Conservation (phyloP, 2,888 invertebrate species). For the Volucella inflata region DNA sequence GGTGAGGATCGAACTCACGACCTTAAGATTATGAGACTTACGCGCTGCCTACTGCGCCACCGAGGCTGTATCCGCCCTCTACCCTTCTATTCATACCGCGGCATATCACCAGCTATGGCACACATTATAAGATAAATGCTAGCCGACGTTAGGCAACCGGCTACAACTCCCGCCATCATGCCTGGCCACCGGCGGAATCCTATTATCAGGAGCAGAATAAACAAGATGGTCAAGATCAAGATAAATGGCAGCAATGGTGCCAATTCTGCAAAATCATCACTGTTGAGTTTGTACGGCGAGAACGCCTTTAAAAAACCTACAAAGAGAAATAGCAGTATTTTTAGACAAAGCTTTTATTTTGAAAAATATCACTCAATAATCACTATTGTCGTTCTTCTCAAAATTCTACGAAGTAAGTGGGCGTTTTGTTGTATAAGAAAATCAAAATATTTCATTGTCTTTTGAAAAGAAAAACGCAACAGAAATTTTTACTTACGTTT, state of each 20-base stretch:
- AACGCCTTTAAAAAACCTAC: constrained; percentile 63
- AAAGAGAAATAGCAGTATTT: constrained; percentile 57
- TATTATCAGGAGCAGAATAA: constrained; percentile 76
- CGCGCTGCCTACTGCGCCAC: constrained; percentile 75
- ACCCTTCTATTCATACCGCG: constrained; percentile 50
- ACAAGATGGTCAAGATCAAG: constrained; percentile 76
- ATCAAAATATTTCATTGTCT: constrained; percentile 13
- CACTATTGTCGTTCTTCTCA: constrained; percentile 2
- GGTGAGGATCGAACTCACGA: constrained; percentile 77
- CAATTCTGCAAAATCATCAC: constrained; percentile 71
- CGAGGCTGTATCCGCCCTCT: constrained; percentile 41
- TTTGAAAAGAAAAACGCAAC: too few relatives aligned
- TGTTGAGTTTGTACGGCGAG: constrained; percentile 55
- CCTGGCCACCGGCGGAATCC: constrained; percentile 78
- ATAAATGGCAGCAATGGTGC: constrained; percentile 77
- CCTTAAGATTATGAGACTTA: constrained; percentile 76
- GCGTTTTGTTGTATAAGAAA: constrained; percentile 7
- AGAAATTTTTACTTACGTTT: constrained; percentile 60
- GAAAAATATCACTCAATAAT: constrained; percentile 10
- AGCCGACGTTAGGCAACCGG: constrained; percentile 77
- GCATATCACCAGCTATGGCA: constrained; percentile 57
- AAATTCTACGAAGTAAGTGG: constrained; percentile 10
- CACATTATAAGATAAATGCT: constrained; percentile 76
- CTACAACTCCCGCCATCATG: constrained; percentile 77
- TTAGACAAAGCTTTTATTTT: constrained; percentile 49